phyloP scores from a whole-genome alignment of 2,113 vertebrate genomes.

The Gorsachius goisagi region DNA sequence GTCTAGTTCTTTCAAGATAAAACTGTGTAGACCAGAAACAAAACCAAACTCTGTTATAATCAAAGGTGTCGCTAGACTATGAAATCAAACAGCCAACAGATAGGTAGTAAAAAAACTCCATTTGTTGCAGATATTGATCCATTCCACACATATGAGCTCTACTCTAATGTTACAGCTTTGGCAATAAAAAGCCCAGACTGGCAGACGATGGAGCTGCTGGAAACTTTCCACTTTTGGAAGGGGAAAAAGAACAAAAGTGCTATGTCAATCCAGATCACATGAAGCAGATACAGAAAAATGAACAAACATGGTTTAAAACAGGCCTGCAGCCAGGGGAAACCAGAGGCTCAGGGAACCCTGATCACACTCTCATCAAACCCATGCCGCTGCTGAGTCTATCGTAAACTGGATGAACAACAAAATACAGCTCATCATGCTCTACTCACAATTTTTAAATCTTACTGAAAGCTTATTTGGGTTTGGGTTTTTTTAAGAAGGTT shows the following conservation, averaged over 20 bases:
- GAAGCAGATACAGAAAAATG: not conserved
- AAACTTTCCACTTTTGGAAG: not conserved
- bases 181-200: not conserved
- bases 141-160: not conserved
- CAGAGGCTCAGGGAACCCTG: not conserved
- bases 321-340: accelerated
- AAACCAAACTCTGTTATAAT: not conserved
- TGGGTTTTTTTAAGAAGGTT: not conserved
- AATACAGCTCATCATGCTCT: not conserved
- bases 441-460: not conserved
- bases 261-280: not conserved
- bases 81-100: not conserved
- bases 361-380: not conserved
- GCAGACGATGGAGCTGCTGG: not conserved
- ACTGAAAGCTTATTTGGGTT: not conserved
- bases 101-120: not conserved
- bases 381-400: not conserved
- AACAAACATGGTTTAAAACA: not conserved
- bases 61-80: not conserved
- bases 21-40: not conserved
- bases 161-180: not conserved
- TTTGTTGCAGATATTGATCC: not conserved
- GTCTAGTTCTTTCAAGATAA: not conserved
- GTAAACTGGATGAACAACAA: not conserved
- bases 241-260: not conserved